phyloP scores from a whole-genome alignment of 2,888 invertebrate genomes.

The Serrognathus titanus region DNA sequence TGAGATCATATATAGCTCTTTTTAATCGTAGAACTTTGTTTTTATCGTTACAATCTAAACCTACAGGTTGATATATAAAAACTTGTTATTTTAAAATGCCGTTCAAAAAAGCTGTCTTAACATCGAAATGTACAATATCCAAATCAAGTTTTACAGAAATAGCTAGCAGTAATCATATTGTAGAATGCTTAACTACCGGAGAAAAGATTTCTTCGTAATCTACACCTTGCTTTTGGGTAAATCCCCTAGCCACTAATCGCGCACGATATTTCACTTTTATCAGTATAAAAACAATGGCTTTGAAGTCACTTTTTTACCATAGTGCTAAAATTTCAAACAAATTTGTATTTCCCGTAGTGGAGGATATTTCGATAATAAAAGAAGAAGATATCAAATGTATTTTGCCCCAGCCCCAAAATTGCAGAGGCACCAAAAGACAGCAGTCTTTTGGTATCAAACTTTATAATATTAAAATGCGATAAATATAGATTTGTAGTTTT shows the following conservation, averaged over 20 bases:
- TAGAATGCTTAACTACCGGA: slow-evolving; percentile 26
- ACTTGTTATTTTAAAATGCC: slow-evolving; percentile 26
- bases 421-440: no score
- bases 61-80: slow-evolving; percentile 26
- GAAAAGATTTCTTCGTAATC: slow-evolving; percentile 28
- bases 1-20: slow-evolving; percentile 16
- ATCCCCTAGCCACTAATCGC: slow-evolving; percentile 18
- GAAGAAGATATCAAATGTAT: no score
- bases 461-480: no score
- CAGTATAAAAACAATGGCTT: no score
- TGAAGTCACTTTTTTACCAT: no score
- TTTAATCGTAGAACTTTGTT: slow-evolving; percentile 18
- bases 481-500: no score
- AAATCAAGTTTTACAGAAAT: slow-evolving; percentile 19
- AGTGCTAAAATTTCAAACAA: no score
- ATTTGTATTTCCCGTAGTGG: no score
- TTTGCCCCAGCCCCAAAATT: no score
- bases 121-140: slow-evolving; percentile 23
- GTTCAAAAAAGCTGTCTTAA: slow-evolving; percentile 33
- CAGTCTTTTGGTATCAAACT: no score
- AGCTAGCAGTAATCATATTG: slow-evolving; percentile 25
- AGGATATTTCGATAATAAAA: no score
- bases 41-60: slow-evolving; percentile 13
- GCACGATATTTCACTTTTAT: background rate
- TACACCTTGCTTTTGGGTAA: slow-evolving; percentile 19